Conservation (phyloP, 2,113 vertebrate genomes). For the Nyctibius bracteatus region DNA sequence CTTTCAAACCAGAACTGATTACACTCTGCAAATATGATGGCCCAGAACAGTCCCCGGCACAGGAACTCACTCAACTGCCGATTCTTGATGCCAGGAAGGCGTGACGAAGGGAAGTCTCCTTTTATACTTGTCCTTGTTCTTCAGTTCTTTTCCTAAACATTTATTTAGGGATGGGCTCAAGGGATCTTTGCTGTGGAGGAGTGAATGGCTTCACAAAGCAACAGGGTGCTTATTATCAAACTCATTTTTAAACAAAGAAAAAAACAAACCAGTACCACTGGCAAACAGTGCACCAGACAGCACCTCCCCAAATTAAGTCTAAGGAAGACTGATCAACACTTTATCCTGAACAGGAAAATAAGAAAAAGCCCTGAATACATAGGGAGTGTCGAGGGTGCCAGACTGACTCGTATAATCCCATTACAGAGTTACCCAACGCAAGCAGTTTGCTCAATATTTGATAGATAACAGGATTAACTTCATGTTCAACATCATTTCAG, state of each 20-base stretch:
- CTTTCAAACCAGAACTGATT: not conserved
- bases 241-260: not conserved
- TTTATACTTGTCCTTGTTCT: not conserved
- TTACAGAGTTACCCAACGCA: not conserved
- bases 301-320: not conserved
- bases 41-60: not conserved
- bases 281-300: not conserved
- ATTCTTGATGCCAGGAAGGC: not conserved
- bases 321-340: not conserved
- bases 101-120: not conserved
- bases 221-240: not conserved
- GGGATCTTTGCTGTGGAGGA: not conserved
- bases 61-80: not conserved
- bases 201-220: not conserved
- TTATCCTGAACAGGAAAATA: not conserved
- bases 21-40: not conserved
- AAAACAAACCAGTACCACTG: not conserved
- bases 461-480: conserved; percentile 55
- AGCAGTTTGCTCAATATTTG: conserved; percentile 18
- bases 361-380: not conserved
- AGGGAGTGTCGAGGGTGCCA: not conserved
- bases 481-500: conserved; percentile 27
- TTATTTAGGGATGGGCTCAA: not conserved
- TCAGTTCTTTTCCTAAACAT: not conserved
- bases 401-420: conserved; percentile 8